These are phyloP conservation scores for Umimayanthus kanabou DNA, from an alignment of 92 coral and sea anemone genomes.

Conservation along the genomic window DNA sequence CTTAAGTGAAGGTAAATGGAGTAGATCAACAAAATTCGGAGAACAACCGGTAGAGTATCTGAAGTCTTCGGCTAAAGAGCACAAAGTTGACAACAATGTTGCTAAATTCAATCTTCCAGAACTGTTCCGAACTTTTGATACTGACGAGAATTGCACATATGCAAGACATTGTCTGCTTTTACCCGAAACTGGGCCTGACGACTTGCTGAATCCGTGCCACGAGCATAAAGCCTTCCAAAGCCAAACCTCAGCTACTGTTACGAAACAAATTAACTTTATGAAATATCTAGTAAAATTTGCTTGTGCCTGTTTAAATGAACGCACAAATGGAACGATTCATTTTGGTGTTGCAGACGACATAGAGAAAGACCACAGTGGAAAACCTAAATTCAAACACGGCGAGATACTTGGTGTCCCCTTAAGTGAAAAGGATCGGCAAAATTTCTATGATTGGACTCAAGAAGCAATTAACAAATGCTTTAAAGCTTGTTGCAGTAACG, in stretches of 20 bases:
- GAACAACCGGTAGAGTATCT: neutral
- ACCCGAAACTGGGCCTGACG: constrained; percentile 58
- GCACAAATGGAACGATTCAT: constrained; percentile 69
- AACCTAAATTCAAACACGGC: constrained; percentile 37
- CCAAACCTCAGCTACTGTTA: neutral
- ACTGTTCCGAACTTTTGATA: constrained; percentile 26
- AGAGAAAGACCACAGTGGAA: constrained; percentile 8
- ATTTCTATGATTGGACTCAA: constrained; percentile 26
- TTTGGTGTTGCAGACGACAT: constrained; percentile 65
- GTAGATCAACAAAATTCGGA: neutral
- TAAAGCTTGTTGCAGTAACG: constrained; percentile 7
- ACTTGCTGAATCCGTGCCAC: constrained; percentile 44
- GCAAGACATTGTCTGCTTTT: neutral
- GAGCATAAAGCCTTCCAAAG: constrained; percentile 42
- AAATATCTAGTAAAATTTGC: constrained; percentile 49
- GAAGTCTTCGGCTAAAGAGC: neutral
- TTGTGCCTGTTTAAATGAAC: constrained; percentile 54
- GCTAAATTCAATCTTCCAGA: constrained; percentile 24
- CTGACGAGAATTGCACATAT: constrained; percentile 26
- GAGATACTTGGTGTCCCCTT: constrained; percentile 38
- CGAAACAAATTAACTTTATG: constrained; percentile 31
- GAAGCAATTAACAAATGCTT: constrained; percentile 24
- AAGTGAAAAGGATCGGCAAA: constrained; percentile 3
- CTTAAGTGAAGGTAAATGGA: neutral
- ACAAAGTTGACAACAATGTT: neutral